Base-by-base conservation (phyloP, 2,888 invertebrate genomes). In the Drosophila basisetae region DNA sequence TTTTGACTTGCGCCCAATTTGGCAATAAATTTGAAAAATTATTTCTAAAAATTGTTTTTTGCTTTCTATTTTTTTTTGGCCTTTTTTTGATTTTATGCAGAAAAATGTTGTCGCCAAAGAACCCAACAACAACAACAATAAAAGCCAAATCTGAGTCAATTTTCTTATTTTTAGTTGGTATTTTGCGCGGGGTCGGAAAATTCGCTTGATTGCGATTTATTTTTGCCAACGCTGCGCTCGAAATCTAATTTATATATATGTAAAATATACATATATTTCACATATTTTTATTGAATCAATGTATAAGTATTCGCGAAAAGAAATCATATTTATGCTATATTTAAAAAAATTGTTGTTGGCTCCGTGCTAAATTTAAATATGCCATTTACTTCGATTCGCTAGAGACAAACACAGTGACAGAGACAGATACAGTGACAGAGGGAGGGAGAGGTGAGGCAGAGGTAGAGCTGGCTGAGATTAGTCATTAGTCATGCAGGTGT, bases 11-110 rank as follows among this genome's bases (percentile, higher is more conserved):
- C 66, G 76, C 86, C 86, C 86, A 85, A 89, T 90, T 90, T 89
- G 89, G 90, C 88, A 74, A 88, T 89, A 90, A 88, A 90, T 84
- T 84, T 82, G 25, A 84, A 74, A 84, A 82, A 78, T 84, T 73
- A 75, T 79, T 78, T 71, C 61, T 47, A 69, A 73, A 78, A 78
- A 52, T 60, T 69, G 67, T 53, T 70, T 50, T 55, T 59, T 52
- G 30, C 66, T 55, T 58, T 66, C 47, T 31, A 18, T 65, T 70
- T 53, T 80, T 41, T 56, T 63, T 82, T 39, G 50, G 50, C 31
- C 16, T 7, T 71, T 49, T 82, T 37, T 52, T 53, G 30, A 59
- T 66, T 65, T 35, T 25, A 53, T 52, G 69, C 64, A 59, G 41
- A 66, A 39, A 66, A 68, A 64, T 78, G 49, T 81, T 84, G 80